Evolutionary conservation across 2,797 vertebrate species (phyloP).

Genomic region (Pantherophis alleghaniensis): DNA sequence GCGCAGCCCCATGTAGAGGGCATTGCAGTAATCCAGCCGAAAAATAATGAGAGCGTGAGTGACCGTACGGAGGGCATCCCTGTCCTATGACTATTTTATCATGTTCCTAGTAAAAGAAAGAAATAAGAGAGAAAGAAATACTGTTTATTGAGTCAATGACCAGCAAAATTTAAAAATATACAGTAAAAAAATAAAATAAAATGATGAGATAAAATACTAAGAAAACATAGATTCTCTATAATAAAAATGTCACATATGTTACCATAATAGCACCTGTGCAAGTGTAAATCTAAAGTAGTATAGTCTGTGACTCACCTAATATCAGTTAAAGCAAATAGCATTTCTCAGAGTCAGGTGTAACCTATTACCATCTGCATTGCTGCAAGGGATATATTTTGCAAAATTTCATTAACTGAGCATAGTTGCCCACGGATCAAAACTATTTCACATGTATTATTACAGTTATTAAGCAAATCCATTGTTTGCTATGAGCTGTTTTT

Average conservation of each 20-base stretch:
- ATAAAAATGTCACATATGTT: neutral
- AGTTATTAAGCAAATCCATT: neutral
- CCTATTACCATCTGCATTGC: neutral
- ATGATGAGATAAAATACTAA: neutral
- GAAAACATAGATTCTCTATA: neutral
- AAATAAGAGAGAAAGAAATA: neutral
- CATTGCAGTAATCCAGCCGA: no score
- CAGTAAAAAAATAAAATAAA: neutral
- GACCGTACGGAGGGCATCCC: no score
- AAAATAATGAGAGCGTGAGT: no score
- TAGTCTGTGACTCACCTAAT: neutral
- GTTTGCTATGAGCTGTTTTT: neutral
- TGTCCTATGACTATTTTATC: neutral
- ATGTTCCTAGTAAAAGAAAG: neutral
- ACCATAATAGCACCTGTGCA: neutral
- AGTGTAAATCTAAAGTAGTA: neutral
- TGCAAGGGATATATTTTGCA: neutral
- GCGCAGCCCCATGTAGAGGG: no score
- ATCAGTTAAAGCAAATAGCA: neutral
- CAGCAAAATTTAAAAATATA: neutral
- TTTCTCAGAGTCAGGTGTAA: neutral
- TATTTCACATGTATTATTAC: neutral
- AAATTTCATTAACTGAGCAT: neutral
- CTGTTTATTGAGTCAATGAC: neutral
- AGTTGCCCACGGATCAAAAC: neutral